These are phyloP conservation scores for Brachystomella parvula DNA, from an alignment of 1,140 invertebrate genomes.

Conservation along the genomic window DNA sequence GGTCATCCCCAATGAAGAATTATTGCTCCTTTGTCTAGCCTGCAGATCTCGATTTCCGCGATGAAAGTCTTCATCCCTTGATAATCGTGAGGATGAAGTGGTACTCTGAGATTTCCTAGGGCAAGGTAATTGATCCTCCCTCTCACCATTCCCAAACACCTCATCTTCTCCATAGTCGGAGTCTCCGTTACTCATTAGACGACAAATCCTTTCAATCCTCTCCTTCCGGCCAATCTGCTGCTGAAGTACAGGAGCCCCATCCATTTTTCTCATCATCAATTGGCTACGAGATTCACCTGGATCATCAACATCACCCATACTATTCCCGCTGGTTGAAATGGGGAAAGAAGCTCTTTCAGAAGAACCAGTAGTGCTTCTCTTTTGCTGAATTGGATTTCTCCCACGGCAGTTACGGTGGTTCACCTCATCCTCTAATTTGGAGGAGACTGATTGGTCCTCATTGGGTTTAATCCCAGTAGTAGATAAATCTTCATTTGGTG, in stretches of 20 bases:
- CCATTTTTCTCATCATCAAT: neutral
- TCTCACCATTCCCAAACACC: neutral
- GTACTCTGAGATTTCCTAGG: too few relatives aligned
- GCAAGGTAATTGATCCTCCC: too few relatives aligned
- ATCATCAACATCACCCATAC: neutral
- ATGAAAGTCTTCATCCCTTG: neutral
- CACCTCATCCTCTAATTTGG: neutral
- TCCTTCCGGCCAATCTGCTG: conserved; percentile 25
- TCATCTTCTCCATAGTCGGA: conserved; percentile 30
- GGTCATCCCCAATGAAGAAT: neutral
- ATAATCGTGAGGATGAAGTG: neutral
- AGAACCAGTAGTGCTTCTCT: neutral
- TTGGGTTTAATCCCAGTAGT: conserved; percentile 25
- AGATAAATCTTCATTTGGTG: conserved; percentile 22
- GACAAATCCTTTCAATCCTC: conserved; percentile 30
- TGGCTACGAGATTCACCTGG: neutral
- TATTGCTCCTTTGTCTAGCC: neutral
- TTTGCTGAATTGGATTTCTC: neutral
- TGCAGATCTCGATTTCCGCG: neutral
- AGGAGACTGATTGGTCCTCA: conserved; percentile 18
- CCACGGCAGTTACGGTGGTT: neutral
- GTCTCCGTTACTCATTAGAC: conserved; percentile 27
- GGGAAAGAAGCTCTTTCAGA: neutral
- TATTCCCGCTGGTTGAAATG: neutral
- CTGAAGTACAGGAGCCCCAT: neutral